Evolutionary conservation across 2,797 vertebrate genomes (phyloP).

Genomic region (Mico argentatus): DNA sequence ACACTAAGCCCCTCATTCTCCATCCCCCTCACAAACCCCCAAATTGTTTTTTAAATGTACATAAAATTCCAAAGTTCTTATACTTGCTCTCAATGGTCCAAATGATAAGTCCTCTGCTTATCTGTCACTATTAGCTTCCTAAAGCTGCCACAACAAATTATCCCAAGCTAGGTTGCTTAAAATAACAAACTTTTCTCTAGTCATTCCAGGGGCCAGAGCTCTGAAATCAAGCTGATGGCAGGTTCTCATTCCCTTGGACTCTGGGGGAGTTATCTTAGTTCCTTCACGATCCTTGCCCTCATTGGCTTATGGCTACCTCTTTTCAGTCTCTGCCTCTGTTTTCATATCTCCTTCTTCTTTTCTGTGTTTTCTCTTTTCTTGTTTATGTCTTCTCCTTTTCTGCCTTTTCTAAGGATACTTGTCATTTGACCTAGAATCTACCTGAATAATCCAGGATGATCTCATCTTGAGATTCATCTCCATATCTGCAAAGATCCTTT

Average conservation of each 20-base stretch:
- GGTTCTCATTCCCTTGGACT: too few relatives aligned
- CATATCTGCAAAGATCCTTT: neutral
- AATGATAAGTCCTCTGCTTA: neutral
- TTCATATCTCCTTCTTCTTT: neutral
- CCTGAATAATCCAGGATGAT: neutral
- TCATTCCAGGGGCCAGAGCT: neutral
- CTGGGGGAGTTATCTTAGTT: rapidly evolving
- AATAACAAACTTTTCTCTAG: neutral
- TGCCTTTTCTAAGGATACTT: neutral
- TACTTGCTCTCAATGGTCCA: neutral
- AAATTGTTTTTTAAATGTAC: neutral
- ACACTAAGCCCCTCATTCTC: neutral
- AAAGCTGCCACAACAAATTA: neutral
- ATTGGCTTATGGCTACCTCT: neutral
- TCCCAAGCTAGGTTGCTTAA: neutral
- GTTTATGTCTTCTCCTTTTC: neutral
- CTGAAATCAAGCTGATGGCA: neutral
- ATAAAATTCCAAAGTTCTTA: neutral
- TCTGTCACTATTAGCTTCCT: neutral
- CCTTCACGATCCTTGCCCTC: neutral
- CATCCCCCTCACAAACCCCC: rapidly evolving
- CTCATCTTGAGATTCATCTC: neutral
- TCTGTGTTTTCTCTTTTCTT: neutral
- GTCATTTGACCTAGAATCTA: neutral
- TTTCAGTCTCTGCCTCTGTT: neutral